Percentiles rank a stretch among this genome's conserved stretches.
These are phyloP conservation scores for Tipula lateralis DNA, from an alignment of 2,888 invertebrate genomes.

Conservation along the genomic window DNA sequence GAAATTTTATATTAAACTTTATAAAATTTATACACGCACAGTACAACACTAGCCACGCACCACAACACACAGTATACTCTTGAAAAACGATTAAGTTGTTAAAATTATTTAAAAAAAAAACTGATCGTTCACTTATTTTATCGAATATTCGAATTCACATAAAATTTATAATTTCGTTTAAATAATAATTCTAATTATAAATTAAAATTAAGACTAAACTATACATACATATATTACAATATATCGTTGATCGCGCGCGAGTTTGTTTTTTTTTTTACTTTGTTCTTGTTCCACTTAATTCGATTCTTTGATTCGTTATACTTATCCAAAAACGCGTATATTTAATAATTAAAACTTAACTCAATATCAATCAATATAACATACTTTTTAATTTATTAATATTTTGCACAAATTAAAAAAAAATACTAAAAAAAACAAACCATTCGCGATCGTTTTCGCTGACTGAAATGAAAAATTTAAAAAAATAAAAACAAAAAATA, in stretches of 20 bases:
- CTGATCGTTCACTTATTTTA: neutral
- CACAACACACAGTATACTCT: neutral
- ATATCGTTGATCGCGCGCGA: neutral
- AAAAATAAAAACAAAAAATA: neutral
- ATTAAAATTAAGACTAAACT: neutral
- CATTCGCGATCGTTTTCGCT: constrained; percentile 9
- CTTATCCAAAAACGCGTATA: constrained; percentile 12
- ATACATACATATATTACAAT: too few relatives aligned
- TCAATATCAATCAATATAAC: neutral
- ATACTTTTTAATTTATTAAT: neutral
- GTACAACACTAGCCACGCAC: neutral
- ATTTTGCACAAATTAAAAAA: neutral
- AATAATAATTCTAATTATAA: neutral
- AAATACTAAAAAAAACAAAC: neutral
- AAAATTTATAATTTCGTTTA: neutral
- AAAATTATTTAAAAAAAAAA: neutral
- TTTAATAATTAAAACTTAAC: neutral
- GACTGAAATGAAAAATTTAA: constrained; percentile 11
- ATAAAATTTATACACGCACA: neutral
- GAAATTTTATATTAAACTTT: neutral
- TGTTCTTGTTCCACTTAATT: neutral
- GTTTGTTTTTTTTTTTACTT: neutral
- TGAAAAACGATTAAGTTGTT: neutral
- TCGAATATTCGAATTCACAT: neutral
- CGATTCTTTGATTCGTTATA: neutral